Evolutionary conservation across 2,113 vertebrate genomes (phyloP).

Genomic region (Urocynchramus pylzowi): DNA sequence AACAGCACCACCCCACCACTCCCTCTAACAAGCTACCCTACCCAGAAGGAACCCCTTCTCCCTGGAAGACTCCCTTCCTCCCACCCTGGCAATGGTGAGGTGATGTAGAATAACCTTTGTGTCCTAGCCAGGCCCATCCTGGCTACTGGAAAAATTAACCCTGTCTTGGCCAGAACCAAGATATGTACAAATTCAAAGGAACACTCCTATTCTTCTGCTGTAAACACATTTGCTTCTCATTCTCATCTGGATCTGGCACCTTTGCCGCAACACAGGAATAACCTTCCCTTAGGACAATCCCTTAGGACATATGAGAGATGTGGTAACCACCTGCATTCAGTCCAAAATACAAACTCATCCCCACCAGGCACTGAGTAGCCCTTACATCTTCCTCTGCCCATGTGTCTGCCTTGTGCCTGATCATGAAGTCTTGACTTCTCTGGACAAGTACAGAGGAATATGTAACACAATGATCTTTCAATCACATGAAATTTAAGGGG

Average conservation of each 20-base stretch:
- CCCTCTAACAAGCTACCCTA: no score
- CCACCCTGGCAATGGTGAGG: neutral
- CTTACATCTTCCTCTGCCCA: neutral
- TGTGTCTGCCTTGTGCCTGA: neutral
- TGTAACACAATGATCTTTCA: neutral
- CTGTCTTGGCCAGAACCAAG: neutral
- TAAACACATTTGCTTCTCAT: neutral
- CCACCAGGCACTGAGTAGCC: neutral
- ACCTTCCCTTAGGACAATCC: neutral
- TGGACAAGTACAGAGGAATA: neutral
- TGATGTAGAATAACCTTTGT: neutral
- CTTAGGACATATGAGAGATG: neutral
- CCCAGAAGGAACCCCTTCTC: neutral
- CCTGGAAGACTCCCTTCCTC: neutral
- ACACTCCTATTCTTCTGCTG: neutral
- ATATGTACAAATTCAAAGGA: neutral
- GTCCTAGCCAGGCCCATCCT: neutral
- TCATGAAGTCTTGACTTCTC: neutral
- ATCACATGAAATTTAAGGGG: neutral
- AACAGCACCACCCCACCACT: neutral
- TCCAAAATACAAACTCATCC: neutral
- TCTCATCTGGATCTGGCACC: neutral
- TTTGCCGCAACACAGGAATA: neutral
- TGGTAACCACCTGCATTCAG: neutral
- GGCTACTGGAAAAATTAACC: neutral